Base-by-base conservation (phyloP, 2,113 vertebrate genomes). In the Osmerus mordax region DNA sequence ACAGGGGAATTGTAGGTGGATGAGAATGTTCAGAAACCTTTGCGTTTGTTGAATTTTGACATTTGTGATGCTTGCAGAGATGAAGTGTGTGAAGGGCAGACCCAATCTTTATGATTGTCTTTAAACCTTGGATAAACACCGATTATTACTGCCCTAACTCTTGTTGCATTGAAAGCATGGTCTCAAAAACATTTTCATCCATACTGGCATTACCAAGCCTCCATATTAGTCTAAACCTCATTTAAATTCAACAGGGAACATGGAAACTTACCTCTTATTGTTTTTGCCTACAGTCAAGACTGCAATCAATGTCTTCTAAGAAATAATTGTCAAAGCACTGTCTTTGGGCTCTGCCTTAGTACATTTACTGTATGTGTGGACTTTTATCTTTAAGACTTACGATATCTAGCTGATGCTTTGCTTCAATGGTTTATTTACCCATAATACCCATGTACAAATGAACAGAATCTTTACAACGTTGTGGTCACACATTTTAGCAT, bases 371-470 rank as follows among this genome's bases (percentile, higher is more conserved):
- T 72, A 83, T 36, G 78, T 77, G 74, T 13, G 70, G 80, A 78
- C 70, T 73, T 87, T 87, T 73, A 82, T 79, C 83, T 65, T 87
- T 82, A 70, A 89, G 83, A 90, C 86, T 92, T 86, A 88, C 86
- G 77, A 84, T 87, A 77, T 69, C 72, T 79, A 61, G 78, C 78
- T 80, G 53, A 80, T 80, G 81, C 63, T 88, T 91, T 87, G 87
- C 88, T 88, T 90, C 80, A 87, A 89, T 87, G 84, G 84, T 91
- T 91, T 92, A 91, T 92, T 91, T 89, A 86, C 89, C 88, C 88
- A 88, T 90, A 87, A 91, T 90, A 87, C 91, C 90, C 89, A 91
- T 91, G 84, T 90, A 93, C 88, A 92, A 91, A 92, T 88, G 83
- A 90, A 88, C 86, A 91, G 88, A 91, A 88, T 86, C 85, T 90